Evolutionary conservation across 2,113 vertebrate species (phyloP).

Genomic region (Channa argus): DNA sequence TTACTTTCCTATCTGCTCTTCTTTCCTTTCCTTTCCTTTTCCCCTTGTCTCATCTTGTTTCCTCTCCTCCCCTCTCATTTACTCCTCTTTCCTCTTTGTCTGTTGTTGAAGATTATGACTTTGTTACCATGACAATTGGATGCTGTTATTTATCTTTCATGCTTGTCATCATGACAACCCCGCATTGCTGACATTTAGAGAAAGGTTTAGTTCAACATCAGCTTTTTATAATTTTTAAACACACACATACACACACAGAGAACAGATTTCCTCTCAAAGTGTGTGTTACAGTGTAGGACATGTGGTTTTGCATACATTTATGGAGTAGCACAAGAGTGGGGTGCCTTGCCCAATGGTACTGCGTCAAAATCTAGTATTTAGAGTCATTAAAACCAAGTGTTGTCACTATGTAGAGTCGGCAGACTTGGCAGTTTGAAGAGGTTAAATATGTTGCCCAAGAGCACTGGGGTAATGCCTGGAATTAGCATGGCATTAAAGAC

Average conservation of each 20-base stretch:
- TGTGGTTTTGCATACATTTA: conserved; percentile 34
- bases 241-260: neutral
- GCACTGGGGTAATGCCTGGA: conserved; percentile 36
- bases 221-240: conserved; percentile 38
- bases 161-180: conserved; percentile 67
- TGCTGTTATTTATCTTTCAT: conserved; percentile 63
- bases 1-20: neutral
- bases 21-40: neutral
- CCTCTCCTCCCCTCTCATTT: neutral
- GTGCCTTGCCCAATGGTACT: conserved; percentile 29
- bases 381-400: conserved; percentile 55
- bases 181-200: conserved; percentile 72
- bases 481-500: conserved; percentile 52
- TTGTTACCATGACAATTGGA: conserved; percentile 70
- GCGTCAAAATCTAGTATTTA: conserved; percentile 45
- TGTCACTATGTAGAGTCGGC: conserved; percentile 30
- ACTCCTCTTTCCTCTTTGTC: conserved; percentile 6
- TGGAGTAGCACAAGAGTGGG: neutral
- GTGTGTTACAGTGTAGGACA: conserved; percentile 22
- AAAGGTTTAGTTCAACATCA: conserved; percentile 63
- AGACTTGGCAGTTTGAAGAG: conserved; percentile 41
- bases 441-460: conserved; percentile 59
- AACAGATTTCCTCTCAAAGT: neutral
- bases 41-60: neutral
- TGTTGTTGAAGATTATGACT: conserved; percentile 52